Conservation (phyloP, 2,113 vertebrate species). For the Piprites chloris region DNA sequence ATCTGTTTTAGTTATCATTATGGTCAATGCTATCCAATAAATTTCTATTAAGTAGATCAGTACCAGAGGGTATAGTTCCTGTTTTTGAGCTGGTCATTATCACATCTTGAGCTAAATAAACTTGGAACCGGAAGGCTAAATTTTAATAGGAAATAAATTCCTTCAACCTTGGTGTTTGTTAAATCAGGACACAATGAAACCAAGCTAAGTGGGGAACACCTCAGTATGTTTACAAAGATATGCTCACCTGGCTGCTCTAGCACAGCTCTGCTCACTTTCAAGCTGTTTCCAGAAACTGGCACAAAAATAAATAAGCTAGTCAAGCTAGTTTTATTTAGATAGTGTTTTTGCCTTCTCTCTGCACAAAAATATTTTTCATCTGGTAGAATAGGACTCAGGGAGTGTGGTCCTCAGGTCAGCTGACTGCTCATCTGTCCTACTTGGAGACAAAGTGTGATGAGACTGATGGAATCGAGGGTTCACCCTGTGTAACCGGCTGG, state of each 20-base stretch:
- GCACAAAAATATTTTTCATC: neutral
- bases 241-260: neutral
- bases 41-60: conserved; percentile 6
- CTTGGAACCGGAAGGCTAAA: neutral
- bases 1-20: conserved; percentile 12
- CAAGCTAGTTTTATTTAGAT: neutral
- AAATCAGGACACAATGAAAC: neutral
- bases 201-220: neutral
- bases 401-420: neutral
- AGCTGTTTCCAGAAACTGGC: rapidly evolving
- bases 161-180: neutral
- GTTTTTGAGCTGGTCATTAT: conserved; percentile 17
- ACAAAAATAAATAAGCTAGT: too few relatives aligned
- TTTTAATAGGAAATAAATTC: conserved; percentile 9
- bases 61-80: neutral
- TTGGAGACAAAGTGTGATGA: neutral
- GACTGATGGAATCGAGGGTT: neutral
- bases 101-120: conserved; percentile 16
- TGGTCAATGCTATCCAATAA: conserved; percentile 23
- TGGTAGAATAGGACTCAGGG: neutral
- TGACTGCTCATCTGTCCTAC: neutral
- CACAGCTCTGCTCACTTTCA: neutral
- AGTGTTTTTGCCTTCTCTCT: neutral
- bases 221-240: neutral
- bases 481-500: neutral